Base-by-base conservation (phyloP, 2,113 vertebrate species). In the Hiodon alosoides region DNA sequence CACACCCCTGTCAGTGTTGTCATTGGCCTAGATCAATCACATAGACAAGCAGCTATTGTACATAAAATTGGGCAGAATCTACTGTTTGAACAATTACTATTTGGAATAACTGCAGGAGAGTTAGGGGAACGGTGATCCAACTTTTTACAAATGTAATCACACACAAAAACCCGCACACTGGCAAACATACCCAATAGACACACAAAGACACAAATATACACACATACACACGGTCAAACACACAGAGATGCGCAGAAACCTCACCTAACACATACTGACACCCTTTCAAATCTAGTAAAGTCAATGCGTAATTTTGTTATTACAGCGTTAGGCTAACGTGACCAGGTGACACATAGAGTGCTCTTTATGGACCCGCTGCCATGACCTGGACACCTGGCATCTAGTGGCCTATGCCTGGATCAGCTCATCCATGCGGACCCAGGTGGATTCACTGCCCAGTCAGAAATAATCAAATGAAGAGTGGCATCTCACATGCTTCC, bases 381-480 rank as follows among this genome's bases (percentile, higher is more conserved):
- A 31, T 31, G 3, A 9, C 9, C 14, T 53, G 62, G 53, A 74
- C 70, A 78, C 79, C 79, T 76, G 74, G 78, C 67, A 76, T 62
- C 2, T 59, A 65, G 64, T 58, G 73, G 8, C 65, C 75, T 75
- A 64, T 0, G 64, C 17, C 46, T 67, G 67, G 13, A 64, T 58
- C 59, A 50, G 72, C 67, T 46, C 67, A 65, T 61, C 67, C 60
- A 46, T 17, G 67, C 13, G 60, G 16, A 17, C 5, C 54, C 67
- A 6, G 17, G 7, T 50, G 65, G 31, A 75, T 46, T 53, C 14
- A 47, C 53, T 48, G 5, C 74, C 71, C 68, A 79, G 78, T 59
- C 58, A 70, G 72, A 75, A 71, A 69, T 76, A 81, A 81, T 78
- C 74, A 73, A 74, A 80, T 76, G 59, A 81, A 76, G 79, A 74